Conservation (phyloP, 2,888 invertebrate genomes). For the Iphiclides podalirius region DNA sequence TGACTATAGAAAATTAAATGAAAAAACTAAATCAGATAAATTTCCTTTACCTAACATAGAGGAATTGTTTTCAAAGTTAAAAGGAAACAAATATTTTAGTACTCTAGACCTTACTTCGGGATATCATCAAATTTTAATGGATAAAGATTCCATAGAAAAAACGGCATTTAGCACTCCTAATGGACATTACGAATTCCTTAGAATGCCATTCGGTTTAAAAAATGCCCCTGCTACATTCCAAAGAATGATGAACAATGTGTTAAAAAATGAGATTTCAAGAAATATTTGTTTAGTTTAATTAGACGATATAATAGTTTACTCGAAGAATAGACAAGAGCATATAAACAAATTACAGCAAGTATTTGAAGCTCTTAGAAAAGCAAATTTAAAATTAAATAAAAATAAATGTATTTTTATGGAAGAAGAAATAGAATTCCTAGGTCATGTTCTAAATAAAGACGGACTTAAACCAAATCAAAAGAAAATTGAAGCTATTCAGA, state of each 20-base stretch:
- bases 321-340: conserved; percentile 25
- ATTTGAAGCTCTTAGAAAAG: conserved; percentile 22
- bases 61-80: conserved; percentile 21
- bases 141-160: conserved; percentile 20
- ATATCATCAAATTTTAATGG: conserved; percentile 27
- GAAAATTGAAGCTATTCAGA: conserved; percentile 28
- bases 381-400: conserved; percentile 7
- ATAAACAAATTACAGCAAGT: conserved; percentile 26
- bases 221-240: conserved; percentile 27
- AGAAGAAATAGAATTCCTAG: conserved; percentile 34
- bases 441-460: conserved; percentile 31
- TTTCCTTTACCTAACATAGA: conserved; percentile 22
- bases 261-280: conserved; percentile 6
- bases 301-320: conserved; percentile 42
- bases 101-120: conserved; percentile 24
- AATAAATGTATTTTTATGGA: conserved; percentile 20
- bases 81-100: conserved; percentile 18
- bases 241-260: conserved; percentile 13
- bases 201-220: conserved; percentile 28
- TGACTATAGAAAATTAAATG: conserved; percentile 38
- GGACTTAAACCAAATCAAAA: conserved; percentile 30
- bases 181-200: conserved; percentile 25
- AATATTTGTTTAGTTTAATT: conserved; percentile 36
- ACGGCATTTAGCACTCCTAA: conserved; percentile 25
- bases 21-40: conserved; percentile 42